Evolutionary conservation across 2,113 vertebrate species (phyloP).

Genomic region (Spea bombifrons): DNA sequence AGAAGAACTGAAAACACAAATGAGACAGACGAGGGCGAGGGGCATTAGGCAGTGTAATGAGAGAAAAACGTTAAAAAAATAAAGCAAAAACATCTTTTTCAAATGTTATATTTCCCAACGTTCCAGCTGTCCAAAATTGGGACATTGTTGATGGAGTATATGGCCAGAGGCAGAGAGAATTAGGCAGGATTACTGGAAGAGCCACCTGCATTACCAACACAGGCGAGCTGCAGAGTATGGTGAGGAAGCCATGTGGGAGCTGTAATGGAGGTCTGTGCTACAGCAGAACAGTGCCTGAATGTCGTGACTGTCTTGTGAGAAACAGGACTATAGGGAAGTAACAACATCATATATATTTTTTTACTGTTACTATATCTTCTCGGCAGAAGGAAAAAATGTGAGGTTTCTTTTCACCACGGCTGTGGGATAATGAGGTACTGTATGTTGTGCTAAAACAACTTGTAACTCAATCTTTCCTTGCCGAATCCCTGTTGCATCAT

Average conservation of each 20-base stretch:
- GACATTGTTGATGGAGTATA: too few species aligned
- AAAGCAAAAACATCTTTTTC: neutral
- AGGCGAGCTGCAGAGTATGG: too few species aligned
- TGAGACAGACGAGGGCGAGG: neutral
- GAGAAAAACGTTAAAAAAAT: neutral
- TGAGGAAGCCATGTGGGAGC: too few species aligned
- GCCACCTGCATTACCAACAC: too few species aligned
- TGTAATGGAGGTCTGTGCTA: too few species aligned
- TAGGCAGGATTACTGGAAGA: too few species aligned
- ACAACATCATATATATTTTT: neutral
- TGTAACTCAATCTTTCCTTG: slow-evolving; percentile 35
- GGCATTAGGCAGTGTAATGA: neutral
- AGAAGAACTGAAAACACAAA: neutral
- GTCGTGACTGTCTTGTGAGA: too few species aligned
- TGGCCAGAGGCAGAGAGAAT: too few species aligned
- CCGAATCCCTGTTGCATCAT: slow-evolving; percentile 35
- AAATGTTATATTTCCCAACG: too few species aligned
- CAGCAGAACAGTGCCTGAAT: too few species aligned
- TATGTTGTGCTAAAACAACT: slow-evolving; percentile 38
- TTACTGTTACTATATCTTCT: slow-evolving; percentile 12
- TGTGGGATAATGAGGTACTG: slow-evolving; percentile 11
- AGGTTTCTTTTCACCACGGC: slow-evolving; percentile 24
- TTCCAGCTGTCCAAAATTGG: too few species aligned
- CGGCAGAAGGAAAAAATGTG: neutral
- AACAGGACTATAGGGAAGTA: too few species aligned